Evolutionary conservation across 1,140 invertebrate species (phyloP), one percentile per base, ranked within the genome.

Genomic region (Apis dorsata): DNA sequence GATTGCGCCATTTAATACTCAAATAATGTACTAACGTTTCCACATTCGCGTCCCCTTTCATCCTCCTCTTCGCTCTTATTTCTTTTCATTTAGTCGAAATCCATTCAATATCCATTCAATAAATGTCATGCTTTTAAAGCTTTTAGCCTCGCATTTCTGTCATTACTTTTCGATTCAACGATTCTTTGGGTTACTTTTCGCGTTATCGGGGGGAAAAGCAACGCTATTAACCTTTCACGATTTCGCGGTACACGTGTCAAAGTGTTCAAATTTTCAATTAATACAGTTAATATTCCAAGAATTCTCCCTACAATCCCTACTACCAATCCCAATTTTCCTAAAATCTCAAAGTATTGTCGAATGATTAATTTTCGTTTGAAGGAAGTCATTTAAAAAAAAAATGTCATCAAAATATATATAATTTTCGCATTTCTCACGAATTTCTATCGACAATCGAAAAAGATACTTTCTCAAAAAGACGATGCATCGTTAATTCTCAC

Each of bases 91-190:
- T 24, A 24, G 9, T 28, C 69, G 15, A 55, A 55, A 17, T 71
- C 49, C 9, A 28, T 19, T 71, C 49, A 12, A 71, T 24, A 24
- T 1, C 17, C 28, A 34, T 53, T 24, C 69, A 15, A 68, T 68
- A 68, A 68, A 68, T 68, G 28, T 55, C n/a, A 15, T 9, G 69
- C 69, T 71, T 55, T 51, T 71, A 71, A 55, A 71, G 69, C 44
- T 71, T 71, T 71, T 55, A 24, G 21, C 69, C 28, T 71, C 11
- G 15, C 24, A 11, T 68, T 71, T 28, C 69, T 28, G 49, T 55
- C n/a, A 71, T 71, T 71, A 71, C 15, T 3, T 53, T 44, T 11
- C 66, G 28, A 49, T 53, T 53, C 69, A 15, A n/a, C n/a, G 8
- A 71, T 53, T 71, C 69, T 71, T 19, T 17, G 5, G n/a, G 13